Evolutionary conservation across 2,888 invertebrate species (phyloP), one percentile per base, ranked within the genome.

Genomic region (Argyresthia goedartella): DNA sequence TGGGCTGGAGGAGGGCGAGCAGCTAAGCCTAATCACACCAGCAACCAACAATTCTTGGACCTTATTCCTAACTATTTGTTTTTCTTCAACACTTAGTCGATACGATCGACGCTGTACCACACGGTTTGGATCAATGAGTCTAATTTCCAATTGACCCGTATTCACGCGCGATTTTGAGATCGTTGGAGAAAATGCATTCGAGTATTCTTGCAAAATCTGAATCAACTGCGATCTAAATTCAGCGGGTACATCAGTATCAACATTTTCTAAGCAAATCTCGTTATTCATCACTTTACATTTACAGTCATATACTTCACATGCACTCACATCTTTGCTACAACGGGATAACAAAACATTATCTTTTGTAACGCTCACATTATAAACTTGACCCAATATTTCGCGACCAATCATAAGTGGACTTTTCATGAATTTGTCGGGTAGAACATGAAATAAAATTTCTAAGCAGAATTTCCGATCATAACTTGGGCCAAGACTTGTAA

Each of bases 391-490:
- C 33, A 50, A 43, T 25, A 50, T 43, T 43, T 50, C 50, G 4
- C 50, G 42, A 50, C 42, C 50, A 13, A 50, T 42, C 50, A 50
- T 43, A 7, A 50, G n/a, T 25, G 42, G 25, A 50, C 25, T n/a
- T 33, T 34, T 15, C 11, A 50, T 10, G 34, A 16, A 50, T 16
- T 33, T 43, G n/a, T 50, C 50, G 13, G 50, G 42, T 34, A 50
- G 43, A 7, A 50, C 50, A 16, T 50, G 50, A 11, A 41, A 50
- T 34, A 50, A 25, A 6, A 50, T 33, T 10, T 43, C 42, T 4
- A 43, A 3, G 50, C 4, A 43, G 42, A 43, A 16, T 34, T 14
- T 10, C 43, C 16, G 16, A 50, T 42, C n/a, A 4, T 43, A 11
- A 50, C 50, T 11, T 9, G 4, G 25, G 8, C 9, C 13, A 34